These are phyloP conservation scores for Drosophila antonietae DNA, from an alignment of 2,888 invertebrate genomes.

Conservation along the genomic window DNA sequence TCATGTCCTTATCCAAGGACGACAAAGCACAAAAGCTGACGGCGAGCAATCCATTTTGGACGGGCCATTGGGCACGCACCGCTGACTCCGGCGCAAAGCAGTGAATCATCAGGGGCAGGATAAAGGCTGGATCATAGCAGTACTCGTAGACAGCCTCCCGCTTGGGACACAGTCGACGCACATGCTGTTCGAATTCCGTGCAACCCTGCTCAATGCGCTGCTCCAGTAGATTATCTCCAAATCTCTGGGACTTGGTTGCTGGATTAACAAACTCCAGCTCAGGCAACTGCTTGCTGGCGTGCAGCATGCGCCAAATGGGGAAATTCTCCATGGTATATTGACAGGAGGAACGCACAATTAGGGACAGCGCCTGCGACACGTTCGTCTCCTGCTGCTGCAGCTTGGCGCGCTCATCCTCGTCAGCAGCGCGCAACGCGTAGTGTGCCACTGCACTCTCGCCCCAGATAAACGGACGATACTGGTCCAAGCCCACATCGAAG, in stretches of 20 bases:
- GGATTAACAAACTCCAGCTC: conserved; percentile 73
- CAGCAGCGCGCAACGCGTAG: conserved; percentile 87
- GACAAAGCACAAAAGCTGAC: conserved; percentile 90
- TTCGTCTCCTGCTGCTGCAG: conserved; percentile 89
- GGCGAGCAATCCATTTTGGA: conserved; percentile 89
- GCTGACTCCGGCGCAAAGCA: conserved; percentile 90
- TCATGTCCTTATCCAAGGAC: conserved; percentile 88
- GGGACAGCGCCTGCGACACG: conserved; percentile 89
- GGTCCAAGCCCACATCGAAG: conserved; percentile 87
- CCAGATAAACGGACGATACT: conserved; percentile 93
- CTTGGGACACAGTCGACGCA: conserved; percentile 81
- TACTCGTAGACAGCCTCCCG: conserved; percentile 80
- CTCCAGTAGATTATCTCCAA: conserved; percentile 80
- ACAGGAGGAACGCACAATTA: conserved; percentile 88
- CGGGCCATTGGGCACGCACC: conserved; percentile 89
- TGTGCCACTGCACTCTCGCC: conserved; percentile 92
- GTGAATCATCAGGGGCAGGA: conserved; percentile 91
- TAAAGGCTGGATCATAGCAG: conserved; percentile 93
- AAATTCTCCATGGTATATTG: conserved; percentile 89
- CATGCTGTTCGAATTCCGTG: conserved; percentile 54
- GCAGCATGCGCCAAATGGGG: conserved; percentile 87
- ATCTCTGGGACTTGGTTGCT: conserved; percentile 40
- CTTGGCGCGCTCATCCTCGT: conserved; percentile 85
- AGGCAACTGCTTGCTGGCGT: conserved; percentile 81
- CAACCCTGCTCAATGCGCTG: conserved; percentile 76